Conservation (phyloP, 2,113 vertebrate species). For the Varanus komodoensis region DNA sequence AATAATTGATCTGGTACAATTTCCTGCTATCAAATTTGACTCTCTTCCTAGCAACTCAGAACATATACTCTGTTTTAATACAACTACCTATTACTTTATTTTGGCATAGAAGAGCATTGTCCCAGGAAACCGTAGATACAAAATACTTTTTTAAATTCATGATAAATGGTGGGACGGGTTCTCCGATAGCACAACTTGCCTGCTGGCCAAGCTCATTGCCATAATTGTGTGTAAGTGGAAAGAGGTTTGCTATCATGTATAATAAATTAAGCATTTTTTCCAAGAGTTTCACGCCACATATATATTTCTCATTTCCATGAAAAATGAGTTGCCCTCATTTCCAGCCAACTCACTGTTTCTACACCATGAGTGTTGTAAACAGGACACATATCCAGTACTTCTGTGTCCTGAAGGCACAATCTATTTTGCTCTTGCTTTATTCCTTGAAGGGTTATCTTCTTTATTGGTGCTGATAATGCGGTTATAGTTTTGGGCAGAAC, state of each 20-base stretch:
- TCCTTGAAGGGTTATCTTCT: background rate
- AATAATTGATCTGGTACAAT: too few relatives aligned
- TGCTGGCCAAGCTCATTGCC: background rate
- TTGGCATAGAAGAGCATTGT: background rate
- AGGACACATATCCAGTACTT: background rate
- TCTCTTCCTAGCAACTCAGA: too few relatives aligned
- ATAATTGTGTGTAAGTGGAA: background rate
- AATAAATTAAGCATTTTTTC: slow-evolving; percentile 10
- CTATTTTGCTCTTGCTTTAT: background rate
- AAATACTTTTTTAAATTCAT: background rate
- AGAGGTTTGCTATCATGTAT: slow-evolving; percentile 2
- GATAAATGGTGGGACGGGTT: too few relatives aligned
- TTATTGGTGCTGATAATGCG: background rate
- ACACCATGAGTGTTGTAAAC: background rate
- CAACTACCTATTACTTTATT: background rate
- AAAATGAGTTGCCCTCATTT: background rate
- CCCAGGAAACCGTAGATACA: background rate
- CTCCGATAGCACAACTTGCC: background rate
- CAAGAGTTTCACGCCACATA: background rate
- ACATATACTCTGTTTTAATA: background rate
- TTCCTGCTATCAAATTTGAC: too few relatives aligned
- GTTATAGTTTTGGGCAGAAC: background rate
- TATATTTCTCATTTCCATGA: background rate
- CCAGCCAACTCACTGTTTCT: background rate
- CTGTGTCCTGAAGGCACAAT: too few relatives aligned